phyloP scores from a whole-genome alignment of 2,113 vertebrate species.

The Saccopteryx leptura region DNA sequence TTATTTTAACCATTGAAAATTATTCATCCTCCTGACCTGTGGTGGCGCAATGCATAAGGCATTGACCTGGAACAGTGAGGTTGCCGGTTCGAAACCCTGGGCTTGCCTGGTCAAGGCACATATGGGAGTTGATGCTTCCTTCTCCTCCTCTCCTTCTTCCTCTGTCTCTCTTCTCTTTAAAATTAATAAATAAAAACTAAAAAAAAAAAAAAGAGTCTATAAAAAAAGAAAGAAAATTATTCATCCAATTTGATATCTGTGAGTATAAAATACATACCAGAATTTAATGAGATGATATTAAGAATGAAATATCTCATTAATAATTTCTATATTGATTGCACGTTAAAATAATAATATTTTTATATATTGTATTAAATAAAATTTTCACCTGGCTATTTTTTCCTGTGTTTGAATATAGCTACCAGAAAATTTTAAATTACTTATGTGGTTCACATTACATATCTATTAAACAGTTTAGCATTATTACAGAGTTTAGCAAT shows the following conservation, averaged over 20 bases:
- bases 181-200: too few relatives aligned
- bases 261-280: not conserved
- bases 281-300: slow-evolving; percentile 1
- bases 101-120: too few relatives aligned
- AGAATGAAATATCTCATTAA: not conserved
- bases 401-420: not conserved
- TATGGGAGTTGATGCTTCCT: too few relatives aligned
- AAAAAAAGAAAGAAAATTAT: not conserved
- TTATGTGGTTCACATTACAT: not conserved
- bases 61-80: too few relatives aligned
- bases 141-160: too few relatives aligned
- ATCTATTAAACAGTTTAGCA: not conserved
- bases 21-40: too few relatives aligned
- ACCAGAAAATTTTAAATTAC: not conserved
- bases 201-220: too few relatives aligned
- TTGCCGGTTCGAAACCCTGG: too few relatives aligned
- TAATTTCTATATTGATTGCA: not conserved
- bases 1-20: not conserved
- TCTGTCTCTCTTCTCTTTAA: too few relatives aligned
- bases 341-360: not conserved
- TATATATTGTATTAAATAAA: not conserved
- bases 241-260: not conserved
- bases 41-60: too few relatives aligned
- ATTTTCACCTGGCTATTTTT: not conserved
- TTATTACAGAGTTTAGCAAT: not conserved